Base-by-base conservation (phyloP, 2,888 invertebrate species). In the Apantesis nais region DNA sequence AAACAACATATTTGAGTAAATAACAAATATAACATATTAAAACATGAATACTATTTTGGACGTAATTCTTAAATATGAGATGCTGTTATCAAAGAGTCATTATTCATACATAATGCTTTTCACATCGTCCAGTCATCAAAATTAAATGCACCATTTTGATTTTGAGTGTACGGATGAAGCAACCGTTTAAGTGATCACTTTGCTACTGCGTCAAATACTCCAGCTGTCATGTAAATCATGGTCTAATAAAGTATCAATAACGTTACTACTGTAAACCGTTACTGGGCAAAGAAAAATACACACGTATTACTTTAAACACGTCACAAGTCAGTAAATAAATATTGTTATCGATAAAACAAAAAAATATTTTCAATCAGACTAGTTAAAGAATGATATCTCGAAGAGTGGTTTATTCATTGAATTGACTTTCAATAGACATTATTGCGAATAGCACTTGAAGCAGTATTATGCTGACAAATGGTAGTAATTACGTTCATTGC, bases 371-470 rank as follows among this genome's bases (percentile, higher is more conserved):
- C 48, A 67, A 67, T 67, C 44, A 16, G 62, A 48, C 48, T 25
- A 41, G 62, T 67, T 67, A 25, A 66, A 48, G 62, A 72, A 66
- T 48, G 39, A 58, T 48, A 67, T 48, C 68, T 44, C 29, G 44
- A 62, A 52, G 60, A 60, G 74, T 67, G 70, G 60, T 62, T 74
- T 71, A 77, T 68, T 67, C 62, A 73, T 16, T 65, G 66, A 74
- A 75, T 73, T 70, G 69, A 62, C 75, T 75, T 73, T 71, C 66
- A 80, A 78, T 80, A 70, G 71, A 62, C 72, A 68, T n/a, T n/a
- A 66, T 68, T 67, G 67, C 63, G 31, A 60, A 60, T 64, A 29
- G 25, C 41, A 66, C 37, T 52, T 41, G 61, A 61, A 67, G 60
- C 63, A 74, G 41, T 41, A 66, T 67, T 52, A 16, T 62, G 41